phyloP scores from a whole-genome alignment of 2,888 invertebrate species.

The Chydorus sphaericus region DNA sequence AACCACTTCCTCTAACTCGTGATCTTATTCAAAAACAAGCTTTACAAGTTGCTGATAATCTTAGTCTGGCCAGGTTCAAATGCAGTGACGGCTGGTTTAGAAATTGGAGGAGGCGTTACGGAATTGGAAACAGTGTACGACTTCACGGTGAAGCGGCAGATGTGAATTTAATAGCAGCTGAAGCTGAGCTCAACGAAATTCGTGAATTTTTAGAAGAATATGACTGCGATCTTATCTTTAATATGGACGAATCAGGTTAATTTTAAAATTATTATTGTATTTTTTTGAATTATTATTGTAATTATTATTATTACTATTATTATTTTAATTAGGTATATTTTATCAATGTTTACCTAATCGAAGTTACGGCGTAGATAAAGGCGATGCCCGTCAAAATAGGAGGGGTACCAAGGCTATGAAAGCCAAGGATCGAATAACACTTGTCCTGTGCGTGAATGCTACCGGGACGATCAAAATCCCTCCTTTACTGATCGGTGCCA shows the following conservation, averaged over 20 bases:
- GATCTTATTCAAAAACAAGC: not conserved
- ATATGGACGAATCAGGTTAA: conserved; percentile 1
- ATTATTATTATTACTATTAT: too few relatives aligned
- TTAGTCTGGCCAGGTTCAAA: not conserved
- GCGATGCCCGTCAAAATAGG: not conserved
- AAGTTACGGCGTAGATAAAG: not conserved
- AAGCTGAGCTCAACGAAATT: not conserved
- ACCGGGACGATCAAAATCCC: not conserved
- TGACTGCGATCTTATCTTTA: not conserved
- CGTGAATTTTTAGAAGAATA: not conserved
- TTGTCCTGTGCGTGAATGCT: not conserved
- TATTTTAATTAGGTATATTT: too few relatives aligned
- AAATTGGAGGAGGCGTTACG: not conserved
- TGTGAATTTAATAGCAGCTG: not conserved
- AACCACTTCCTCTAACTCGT: not conserved
- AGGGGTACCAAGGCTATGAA: not conserved
- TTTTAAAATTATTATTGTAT: too few relatives aligned
- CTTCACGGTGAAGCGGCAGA: not conserved
- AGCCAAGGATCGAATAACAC: not conserved
- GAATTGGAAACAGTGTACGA: not conserved
- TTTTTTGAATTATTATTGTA: too few relatives aligned
- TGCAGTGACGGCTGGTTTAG: not conserved
- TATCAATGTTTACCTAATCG: not conserved
- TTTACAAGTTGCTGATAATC: not conserved
- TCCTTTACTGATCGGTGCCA: not conserved